Evolutionary conservation across 2,888 invertebrate genomes (phyloP), one percentile per base, ranked within the genome.

Genomic region (Torymus aiolomorphi): DNA sequence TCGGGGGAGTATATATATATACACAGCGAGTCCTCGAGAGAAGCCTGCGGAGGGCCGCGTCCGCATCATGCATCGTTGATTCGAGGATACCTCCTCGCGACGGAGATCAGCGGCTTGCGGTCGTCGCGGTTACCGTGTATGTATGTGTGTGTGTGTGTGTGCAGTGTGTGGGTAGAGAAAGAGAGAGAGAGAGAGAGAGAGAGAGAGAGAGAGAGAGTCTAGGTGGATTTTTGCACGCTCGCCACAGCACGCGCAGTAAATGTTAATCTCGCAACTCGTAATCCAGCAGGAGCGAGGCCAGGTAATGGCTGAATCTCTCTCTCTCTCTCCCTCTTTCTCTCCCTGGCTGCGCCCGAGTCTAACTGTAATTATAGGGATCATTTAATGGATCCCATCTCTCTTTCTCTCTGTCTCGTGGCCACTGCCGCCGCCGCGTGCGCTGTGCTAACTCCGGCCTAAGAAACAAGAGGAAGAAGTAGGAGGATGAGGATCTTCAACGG

Each of bases 351-450:
- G 82, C 82, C 84, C 76, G 85, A 85, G 85, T 87, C 86, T 86
- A 85, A 86, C 87, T 86, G 86, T 87, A 88, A 88, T 88, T 87
- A 88, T 87, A 86, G 87, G 86, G 88, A 87, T 88, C 87, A 86
- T 86, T 87, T 87, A 87, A 88, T 88, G 86, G 87, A 86, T 84
- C 85, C 85, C 84, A 83, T 84, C 84, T 84, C 85, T 84, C 85
- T 83, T 83, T 83, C 82, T 71, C 76, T 66, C 79, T 77, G 81
- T 74, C 79, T 80, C 71, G 31, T 31, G 31, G 31, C 31, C 31
- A 31, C 31, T 31, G 8, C 31, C 31, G 31, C 31, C 31, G 31
- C 74, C 76, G 78, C 78, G n/a, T 49, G 2, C 49, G 65, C 65
- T 49, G 14, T 2, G 49, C 31, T 31, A 31, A 16, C 51, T 20